Percentiles rank a stretch among this genome's conserved stretches.
These are phyloP conservation scores for Aldrovandia affinis DNA, from an alignment of 2,797 vertebrate species.

Conservation along the genomic window DNA sequence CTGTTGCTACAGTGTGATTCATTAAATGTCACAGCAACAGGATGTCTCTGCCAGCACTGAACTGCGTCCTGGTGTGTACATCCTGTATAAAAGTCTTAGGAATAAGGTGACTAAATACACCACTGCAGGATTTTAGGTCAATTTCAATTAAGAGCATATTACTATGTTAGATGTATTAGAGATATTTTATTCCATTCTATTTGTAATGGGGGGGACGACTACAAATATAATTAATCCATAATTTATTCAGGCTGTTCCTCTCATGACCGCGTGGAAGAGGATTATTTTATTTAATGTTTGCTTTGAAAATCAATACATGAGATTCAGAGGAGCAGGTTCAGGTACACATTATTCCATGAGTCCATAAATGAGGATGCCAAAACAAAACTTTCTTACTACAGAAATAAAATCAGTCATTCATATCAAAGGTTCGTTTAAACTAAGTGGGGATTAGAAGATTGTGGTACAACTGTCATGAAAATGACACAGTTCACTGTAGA, in stretches of 20 bases:
- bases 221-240: no score
- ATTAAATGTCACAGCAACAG: conserved; percentile 47
- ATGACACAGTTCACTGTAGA: not conserved
- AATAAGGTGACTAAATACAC: not conserved
- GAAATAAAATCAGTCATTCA: not conserved
- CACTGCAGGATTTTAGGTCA: not conserved
- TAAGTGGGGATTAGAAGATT: not conserved
- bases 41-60: conserved; percentile 22
- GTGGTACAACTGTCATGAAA: not conserved
- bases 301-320: not conserved
- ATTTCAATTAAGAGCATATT: not conserved
- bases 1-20: conserved; percentile 33
- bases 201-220: no score
- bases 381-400: not conserved
- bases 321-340: no score
- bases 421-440: not conserved
- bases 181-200: no score
- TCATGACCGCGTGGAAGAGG: no score
- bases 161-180: no score
- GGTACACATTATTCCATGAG: no score
- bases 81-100: conserved; percentile 6
- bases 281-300: not conserved
- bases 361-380: not conserved
- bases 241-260: no score
- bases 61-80: conserved; percentile 24